phyloP scores from a whole-genome alignment of 2,113 vertebrate species.

The Callopanchax toddi region DNA sequence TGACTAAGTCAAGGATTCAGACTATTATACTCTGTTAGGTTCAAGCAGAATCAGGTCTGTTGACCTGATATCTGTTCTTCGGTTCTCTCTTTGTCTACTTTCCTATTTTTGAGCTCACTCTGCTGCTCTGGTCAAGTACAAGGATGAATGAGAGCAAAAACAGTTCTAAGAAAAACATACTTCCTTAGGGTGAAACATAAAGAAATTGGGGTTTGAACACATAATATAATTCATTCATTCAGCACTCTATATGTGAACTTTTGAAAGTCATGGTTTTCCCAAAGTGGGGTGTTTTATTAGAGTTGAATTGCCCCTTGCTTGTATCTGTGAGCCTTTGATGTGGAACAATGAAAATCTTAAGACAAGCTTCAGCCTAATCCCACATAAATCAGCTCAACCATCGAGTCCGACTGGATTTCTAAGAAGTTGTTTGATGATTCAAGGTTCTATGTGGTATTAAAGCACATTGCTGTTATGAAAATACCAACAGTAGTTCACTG shows the following conservation, averaged over 20 bases:
- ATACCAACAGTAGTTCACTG: not conserved
- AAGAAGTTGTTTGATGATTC: slow-evolving; percentile 11
- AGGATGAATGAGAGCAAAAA: too few species aligned
- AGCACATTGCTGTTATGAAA: slow-evolving; percentile 10
- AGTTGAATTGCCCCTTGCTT: slow-evolving; percentile 20
- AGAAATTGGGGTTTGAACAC: too few species aligned
- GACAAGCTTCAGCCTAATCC: slow-evolving; percentile 29
- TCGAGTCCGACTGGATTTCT: not conserved
- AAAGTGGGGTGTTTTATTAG: slow-evolving; percentile 45
- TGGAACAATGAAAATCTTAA: slow-evolving; percentile 3
- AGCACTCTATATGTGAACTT: slow-evolving; percentile 15
- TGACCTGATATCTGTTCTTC: not conserved
- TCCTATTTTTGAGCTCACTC: not conserved
- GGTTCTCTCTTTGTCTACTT: not conserved
- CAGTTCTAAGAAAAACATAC: too few species aligned
- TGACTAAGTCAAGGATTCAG: not conserved
- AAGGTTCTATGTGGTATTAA: slow-evolving; percentile 21
- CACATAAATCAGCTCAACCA: slow-evolving; percentile 15
- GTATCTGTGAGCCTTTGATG: slow-evolving; percentile 29
- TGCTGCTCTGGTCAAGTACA: too few species aligned
- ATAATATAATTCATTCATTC: not conserved
- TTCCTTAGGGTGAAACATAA: too few species aligned
- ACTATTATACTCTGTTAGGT: not conserved
- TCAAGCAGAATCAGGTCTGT: too few species aligned
- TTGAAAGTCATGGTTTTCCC: not conserved